These are phyloP conservation scores for Ophraella communa DNA, from an alignment of 2,888 invertebrate genomes.

Conservation along the genomic window DNA sequence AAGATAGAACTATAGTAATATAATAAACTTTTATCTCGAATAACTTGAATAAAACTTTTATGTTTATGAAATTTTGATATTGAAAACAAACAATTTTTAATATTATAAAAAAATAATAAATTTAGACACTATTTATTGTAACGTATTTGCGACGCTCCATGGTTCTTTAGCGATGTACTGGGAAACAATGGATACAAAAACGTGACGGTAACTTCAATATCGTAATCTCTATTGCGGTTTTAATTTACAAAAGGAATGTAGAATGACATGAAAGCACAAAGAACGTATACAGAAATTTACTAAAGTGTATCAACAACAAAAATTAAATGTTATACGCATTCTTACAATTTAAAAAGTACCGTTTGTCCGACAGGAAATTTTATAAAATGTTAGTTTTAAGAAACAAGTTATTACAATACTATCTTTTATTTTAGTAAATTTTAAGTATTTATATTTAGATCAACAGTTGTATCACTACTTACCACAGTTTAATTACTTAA, in stretches of 20 bases:
- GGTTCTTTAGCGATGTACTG: neutral
- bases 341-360: constrained; percentile 10
- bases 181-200: neutral
- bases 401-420: neutral
- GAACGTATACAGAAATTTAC: neutral
- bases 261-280: neutral
- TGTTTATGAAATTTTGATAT: too few species aligned
- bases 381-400: neutral
- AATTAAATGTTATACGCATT: neutral
- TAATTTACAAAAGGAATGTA: neutral
- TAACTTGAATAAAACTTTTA: too few species aligned
- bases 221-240: neutral
- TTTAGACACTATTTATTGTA: too few species aligned
- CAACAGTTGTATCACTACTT: neutral
- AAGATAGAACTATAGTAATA: too few species aligned
- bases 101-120: too few species aligned
- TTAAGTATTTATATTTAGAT: neutral
- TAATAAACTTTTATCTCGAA: too few species aligned
- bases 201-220: neutral
- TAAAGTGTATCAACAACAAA: neutral
- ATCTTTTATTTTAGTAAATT: too few species aligned
- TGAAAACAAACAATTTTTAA: too few species aligned
- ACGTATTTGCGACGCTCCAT: neutral
- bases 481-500: too few species aligned
- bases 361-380: neutral